Percentiles rank a stretch among this genome's conserved stretches.
Conservation (phyloP, 2,888 invertebrate species). For the Lypha dubia region DNA sequence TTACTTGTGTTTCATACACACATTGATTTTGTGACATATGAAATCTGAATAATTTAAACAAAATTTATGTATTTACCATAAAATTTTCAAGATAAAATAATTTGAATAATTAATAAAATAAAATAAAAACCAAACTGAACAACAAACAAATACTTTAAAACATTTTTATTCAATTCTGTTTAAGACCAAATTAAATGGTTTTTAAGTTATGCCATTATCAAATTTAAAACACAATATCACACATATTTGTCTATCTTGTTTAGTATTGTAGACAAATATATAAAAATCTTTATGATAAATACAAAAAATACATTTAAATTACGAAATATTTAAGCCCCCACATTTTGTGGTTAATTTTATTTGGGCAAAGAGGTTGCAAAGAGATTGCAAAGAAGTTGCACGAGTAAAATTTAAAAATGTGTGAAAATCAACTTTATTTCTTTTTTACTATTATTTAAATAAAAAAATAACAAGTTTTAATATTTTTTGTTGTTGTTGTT, state of each 20-base stretch:
- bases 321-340: conserved; percentile 59
- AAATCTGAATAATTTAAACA: not conserved
- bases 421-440: conserved; percentile 51
- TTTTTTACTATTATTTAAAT: conserved; percentile 19
- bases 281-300: conserved; percentile 26
- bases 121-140: too few species aligned
- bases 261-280: conserved; percentile 27
- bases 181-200: conserved; percentile 23
- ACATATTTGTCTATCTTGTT: conserved; percentile 52
- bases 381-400: conserved; percentile 33
- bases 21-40: not conserved
- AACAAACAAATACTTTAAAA: conserved; percentile 5
- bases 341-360: conserved; percentile 44
- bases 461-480: conserved; percentile 43
- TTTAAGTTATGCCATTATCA: conserved; percentile 55
- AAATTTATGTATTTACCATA: not conserved
- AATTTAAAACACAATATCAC: conserved; percentile 28
- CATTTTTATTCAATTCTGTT: not conserved
- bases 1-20: not conserved
- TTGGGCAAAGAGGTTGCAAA: not conserved
- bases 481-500: conserved; percentile 15
- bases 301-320: conserved; percentile 42
- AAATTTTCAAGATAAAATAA: conserved; percentile 12
- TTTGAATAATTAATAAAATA: conserved; percentile 9
- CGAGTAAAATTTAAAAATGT: conserved; percentile 36